A percentile compares a stretch with the other conserved stretches of the same genome.
Conservation (phyloP, 1,140 invertebrate species). For the Rhynchophorus ferrugineus region DNA sequence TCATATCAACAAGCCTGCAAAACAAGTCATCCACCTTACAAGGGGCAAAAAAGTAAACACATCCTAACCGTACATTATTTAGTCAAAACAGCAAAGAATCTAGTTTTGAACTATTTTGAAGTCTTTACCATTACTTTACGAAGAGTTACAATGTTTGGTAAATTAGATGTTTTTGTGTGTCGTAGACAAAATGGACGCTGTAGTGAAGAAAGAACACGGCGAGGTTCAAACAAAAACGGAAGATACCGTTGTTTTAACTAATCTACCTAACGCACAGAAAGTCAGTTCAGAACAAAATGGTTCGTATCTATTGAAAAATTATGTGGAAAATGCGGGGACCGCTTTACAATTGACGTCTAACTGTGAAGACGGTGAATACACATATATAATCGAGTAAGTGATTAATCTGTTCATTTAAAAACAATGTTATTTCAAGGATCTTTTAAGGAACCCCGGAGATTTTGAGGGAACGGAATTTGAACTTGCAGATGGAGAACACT, state of each 20-base stretch:
- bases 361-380: conserved; percentile 23
- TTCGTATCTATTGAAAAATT: conserved; percentile 23
- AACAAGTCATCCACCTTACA: conserved; percentile 12
- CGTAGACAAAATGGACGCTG: too few relatives aligned
- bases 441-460: conserved; percentile 9
- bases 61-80: background rate
- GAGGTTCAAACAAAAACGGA: too few relatives aligned
- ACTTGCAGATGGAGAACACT: conserved; percentile 14
- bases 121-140: background rate
- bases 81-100: background rate
- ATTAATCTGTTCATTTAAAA: background rate
- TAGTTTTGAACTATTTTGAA: background rate
- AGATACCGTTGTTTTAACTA: too few relatives aligned
- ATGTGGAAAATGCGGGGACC: conserved; percentile 24
- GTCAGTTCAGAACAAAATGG: background rate
- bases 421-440: background rate
- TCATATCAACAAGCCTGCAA: conserved; percentile 14
- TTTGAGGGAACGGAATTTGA: conserved; percentile 7
- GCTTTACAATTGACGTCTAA: too few relatives aligned
- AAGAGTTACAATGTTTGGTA: too few relatives aligned
- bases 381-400: conserved; percentile 31
- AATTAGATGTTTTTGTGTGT: too few relatives aligned
- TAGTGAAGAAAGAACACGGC: conserved; percentile 7
- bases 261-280: too few relatives aligned
- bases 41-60: conserved; percentile 3